These are phyloP conservation scores for Pemphigus obesinymphae DNA, from an alignment of 1,140 invertebrate species.

Conservation along the genomic window DNA sequence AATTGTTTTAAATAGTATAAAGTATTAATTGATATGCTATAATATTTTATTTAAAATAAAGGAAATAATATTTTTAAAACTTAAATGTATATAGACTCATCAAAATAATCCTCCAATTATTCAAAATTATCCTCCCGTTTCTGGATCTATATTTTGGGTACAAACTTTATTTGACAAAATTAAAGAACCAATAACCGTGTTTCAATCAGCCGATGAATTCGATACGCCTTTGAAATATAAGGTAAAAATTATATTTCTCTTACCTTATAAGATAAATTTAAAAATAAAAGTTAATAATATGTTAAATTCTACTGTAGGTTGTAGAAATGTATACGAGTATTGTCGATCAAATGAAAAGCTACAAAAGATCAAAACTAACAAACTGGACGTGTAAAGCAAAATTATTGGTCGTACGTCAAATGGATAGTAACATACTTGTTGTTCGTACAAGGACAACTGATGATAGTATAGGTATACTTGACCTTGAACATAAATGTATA, in stretches of 20 bases:
- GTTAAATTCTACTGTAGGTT: not conserved
- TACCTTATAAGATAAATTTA: too few species aligned
- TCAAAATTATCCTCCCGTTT: constrained; percentile 68
- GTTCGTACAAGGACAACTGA: too few species aligned
- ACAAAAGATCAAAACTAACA: not conserved
- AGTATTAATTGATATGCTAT: too few species aligned
- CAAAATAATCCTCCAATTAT: constrained; percentile 68
- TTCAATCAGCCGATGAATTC: constrained; percentile 69
- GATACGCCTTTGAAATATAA: constrained; percentile 45
- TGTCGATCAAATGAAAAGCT: constrained; percentile 20
- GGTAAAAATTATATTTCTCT: not conserved
- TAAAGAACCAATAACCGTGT: constrained; percentile 70
- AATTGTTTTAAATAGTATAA: too few species aligned
- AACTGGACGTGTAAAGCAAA: constrained; percentile 5
- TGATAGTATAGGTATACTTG: too few species aligned
- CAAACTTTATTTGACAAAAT: constrained; percentile 69
- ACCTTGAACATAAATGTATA: too few species aligned
- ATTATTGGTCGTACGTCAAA: not conserved
- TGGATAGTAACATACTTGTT: not conserved
- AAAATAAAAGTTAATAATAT: too few species aligned
- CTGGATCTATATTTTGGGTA: constrained; percentile 80
- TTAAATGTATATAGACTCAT: too few species aligned
- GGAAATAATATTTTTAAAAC: too few species aligned
- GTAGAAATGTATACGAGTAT: constrained; percentile 9
- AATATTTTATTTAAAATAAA: too few species aligned